These are phyloP conservation scores for Fulica atra DNA, from an alignment of 2,113 vertebrate species.

Conservation along the genomic window DNA sequence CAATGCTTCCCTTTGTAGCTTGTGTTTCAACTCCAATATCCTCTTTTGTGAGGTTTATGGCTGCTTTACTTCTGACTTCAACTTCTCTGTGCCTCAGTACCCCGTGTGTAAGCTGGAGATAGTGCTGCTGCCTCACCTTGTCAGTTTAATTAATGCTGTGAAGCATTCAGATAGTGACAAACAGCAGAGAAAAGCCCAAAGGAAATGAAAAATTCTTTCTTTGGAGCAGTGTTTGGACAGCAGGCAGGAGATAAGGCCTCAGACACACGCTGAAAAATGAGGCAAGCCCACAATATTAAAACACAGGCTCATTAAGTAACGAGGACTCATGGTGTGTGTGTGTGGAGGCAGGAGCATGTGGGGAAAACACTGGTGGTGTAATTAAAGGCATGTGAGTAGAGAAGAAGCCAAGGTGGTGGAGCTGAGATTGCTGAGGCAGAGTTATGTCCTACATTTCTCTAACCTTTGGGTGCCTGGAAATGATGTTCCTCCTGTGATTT, in stretches of 20 bases:
- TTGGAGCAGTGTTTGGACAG: conserved; percentile 37
- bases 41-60: not conserved
- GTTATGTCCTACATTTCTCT: not conserved
- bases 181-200: conserved; percentile 41
- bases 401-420: not conserved
- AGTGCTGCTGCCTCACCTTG: conserved; percentile 37
- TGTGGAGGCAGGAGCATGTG: not conserved
- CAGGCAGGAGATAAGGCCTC: conserved; percentile 50
- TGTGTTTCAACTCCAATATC: rapidly evolving
- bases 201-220: conserved; percentile 64
- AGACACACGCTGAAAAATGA: not conserved
- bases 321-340: not conserved
- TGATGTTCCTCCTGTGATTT: not conserved
- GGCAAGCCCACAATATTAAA: conserved; percentile 17
- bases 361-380: not conserved
- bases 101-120: conserved; percentile 31
- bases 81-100: not conserved
- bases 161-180: conserved; percentile 28
- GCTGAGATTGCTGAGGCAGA: not conserved
- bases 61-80: not conserved
- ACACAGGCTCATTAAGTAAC: not conserved
- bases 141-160: conserved; percentile 61
- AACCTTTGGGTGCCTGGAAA: not conserved
- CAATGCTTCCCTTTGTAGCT: not conserved
- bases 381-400: not conserved